These are phyloP conservation scores for Potamilus streckersoni DNA, from an alignment of 1,140 invertebrate species.

Conservation along the genomic window DNA sequence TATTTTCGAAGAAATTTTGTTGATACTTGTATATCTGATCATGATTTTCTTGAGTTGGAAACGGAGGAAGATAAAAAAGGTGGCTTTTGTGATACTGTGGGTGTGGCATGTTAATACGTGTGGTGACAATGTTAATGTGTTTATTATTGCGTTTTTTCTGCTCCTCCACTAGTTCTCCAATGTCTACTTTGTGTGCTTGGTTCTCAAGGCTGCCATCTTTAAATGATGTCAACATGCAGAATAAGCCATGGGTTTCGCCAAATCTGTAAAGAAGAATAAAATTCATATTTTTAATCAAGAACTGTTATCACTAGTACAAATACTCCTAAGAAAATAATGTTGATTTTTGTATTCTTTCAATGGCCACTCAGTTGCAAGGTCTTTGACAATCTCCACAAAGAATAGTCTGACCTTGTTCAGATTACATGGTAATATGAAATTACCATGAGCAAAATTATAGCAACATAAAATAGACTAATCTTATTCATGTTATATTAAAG, in stretches of 20 bases:
- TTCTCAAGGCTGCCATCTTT: constrained; percentile 72
- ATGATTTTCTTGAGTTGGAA: not conserved
- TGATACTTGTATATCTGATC: constrained; percentile 36
- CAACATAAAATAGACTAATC: not conserved
- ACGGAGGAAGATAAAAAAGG: constrained; percentile 21
- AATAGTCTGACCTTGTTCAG: not conserved
- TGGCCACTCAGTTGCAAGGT: not conserved
- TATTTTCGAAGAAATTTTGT: constrained; percentile 40
- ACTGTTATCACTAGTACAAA: not conserved
- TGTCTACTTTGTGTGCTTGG: constrained; percentile 44
- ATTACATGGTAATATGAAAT: not conserved
- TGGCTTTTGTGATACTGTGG: constrained; percentile 25
- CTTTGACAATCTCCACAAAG: not conserved
- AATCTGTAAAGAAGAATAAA: constrained; percentile 67
- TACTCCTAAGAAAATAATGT: not conserved
- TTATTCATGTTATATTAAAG: too few species aligned
- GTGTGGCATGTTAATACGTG: constrained; percentile 32
- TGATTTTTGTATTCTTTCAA: not conserved
- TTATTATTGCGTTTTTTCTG: constrained; percentile 38
- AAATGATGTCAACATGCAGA: constrained; percentile 73
- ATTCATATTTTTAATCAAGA: not conserved
- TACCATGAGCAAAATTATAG: too few species aligned
- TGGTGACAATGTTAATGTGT: constrained; percentile 43
- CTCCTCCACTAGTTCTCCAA: constrained; percentile 43
- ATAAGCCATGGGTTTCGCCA: constrained; percentile 76